Conservation (phyloP, 2,888 invertebrate species). For the Cabera pusaria region DNA sequence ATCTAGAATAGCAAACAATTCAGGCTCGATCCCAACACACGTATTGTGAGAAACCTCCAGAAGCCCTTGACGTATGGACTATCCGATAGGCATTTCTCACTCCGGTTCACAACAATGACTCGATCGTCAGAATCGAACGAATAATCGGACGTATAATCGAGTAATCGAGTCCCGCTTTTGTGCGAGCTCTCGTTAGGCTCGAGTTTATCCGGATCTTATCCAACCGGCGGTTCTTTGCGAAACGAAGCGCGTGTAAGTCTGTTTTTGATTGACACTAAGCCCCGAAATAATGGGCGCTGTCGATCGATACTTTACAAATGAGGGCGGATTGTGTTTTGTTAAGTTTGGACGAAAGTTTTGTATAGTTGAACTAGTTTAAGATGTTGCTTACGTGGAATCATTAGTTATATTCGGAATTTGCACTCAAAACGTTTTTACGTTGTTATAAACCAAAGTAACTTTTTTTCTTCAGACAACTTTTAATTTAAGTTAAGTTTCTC, state of each 20-base stretch:
- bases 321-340: slow-evolving; percentile 18
- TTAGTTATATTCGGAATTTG: too few relatives aligned
- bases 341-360: too few relatives aligned
- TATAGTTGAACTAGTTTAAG: too few relatives aligned
- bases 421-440: too few relatives aligned
- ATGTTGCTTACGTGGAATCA: too few relatives aligned
- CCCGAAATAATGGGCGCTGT: slow-evolving; percentile 48
- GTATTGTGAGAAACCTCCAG: slow-evolving; percentile 17
- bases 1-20: slow-evolving; percentile 11
- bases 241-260: slow-evolving; percentile 48
- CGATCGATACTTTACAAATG: slow-evolving; percentile 37
- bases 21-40: neutral
- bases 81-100: slow-evolving; percentile 21
- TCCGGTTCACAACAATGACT: slow-evolving; percentile 43
- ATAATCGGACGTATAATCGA: slow-evolving; percentile 41
- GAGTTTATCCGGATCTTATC: slow-evolving; percentile 46
- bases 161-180: slow-evolving; percentile 52
- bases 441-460: too few relatives aligned
- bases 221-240: slow-evolving; percentile 43
- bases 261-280: slow-evolving; percentile 68
- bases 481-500: too few relatives aligned
- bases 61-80: slow-evolving; percentile 27
- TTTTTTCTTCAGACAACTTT: too few relatives aligned
- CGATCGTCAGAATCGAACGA: slow-evolving; percentile 52
- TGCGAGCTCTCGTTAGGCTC: slow-evolving; percentile 50